phyloP scores from a whole-genome alignment of 2,888 invertebrate genomes.

The Chymomyza fuscimana region DNA sequence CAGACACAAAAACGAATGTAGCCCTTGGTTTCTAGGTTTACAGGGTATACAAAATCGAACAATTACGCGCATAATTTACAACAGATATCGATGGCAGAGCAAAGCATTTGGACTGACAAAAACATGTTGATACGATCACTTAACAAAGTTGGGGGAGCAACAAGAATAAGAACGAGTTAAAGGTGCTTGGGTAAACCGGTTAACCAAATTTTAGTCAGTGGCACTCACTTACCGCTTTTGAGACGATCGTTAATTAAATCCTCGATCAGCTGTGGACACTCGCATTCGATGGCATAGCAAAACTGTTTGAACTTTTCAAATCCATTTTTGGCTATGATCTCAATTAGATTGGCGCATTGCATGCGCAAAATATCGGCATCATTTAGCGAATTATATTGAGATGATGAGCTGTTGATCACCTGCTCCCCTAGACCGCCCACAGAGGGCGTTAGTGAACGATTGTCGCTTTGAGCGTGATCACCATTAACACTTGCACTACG shows the following conservation, averaged over 20 bases:
- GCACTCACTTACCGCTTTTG: conserved; percentile 79
- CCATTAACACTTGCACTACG: conserved; percentile 76
- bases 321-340: conserved; percentile 84
- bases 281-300: conserved; percentile 83
- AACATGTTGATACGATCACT: conserved; percentile 38
- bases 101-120: conserved; percentile 39
- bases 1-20: too few species aligned
- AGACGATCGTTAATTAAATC: conserved; percentile 83
- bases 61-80: conserved; percentile 67
- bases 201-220: conserved; percentile 22
- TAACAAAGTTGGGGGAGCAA: not conserved
- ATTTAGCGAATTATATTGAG: conserved; percentile 57
- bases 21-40: too few species aligned
- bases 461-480: conserved; percentile 74
- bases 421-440: conserved; percentile 43
- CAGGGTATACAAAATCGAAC: conserved; percentile 15
- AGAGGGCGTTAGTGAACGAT: conserved; percentile 76
- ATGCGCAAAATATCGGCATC: conserved; percentile 75
- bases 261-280: conserved; percentile 84
- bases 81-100: conserved; percentile 48
- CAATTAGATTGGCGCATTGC: conserved; percentile 83
- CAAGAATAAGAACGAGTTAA: not conserved
- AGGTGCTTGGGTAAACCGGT: conserved; percentile 4
- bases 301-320: conserved; percentile 83
- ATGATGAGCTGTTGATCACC: conserved; percentile 43